Conservation (phyloP, 2,113 vertebrate species). For the Epinephelus lanceolatus region DNA sequence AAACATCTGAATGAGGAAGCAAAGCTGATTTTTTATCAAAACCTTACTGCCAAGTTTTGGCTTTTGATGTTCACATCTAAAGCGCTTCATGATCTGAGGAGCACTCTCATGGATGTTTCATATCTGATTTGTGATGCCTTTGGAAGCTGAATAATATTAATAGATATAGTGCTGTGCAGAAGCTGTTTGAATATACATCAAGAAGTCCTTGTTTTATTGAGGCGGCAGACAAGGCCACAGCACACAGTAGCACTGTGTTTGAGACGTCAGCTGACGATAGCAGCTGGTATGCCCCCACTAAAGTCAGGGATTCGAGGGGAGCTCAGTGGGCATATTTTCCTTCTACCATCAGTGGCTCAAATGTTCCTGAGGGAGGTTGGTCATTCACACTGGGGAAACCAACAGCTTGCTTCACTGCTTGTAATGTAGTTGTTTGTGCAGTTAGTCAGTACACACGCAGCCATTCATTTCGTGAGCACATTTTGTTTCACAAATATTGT, state of each 20-base stretch:
- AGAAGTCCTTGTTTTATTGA: conserved; percentile 37
- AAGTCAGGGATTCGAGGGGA: conserved; percentile 62
- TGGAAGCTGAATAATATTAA: conserved; percentile 41
- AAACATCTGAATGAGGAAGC: not conserved
- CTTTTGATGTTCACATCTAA: conserved; percentile 20
- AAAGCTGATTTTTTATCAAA: conserved; percentile 6
- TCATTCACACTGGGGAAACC: conserved; percentile 33
- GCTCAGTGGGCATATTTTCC: conserved; percentile 77
- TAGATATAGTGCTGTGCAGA: conserved; percentile 17
- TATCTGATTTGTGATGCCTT: conserved; percentile 26
- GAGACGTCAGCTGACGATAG: conserved; percentile 45
- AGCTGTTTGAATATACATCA: conserved; percentile 49
- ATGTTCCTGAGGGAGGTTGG: conserved; percentile 57
- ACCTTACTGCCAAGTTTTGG: conserved; percentile 13
- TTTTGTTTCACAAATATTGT: conserved; percentile 12
- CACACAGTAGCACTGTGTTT: conserved; percentile 40
- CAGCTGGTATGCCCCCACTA: conserved; percentile 60
- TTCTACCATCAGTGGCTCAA: conserved; percentile 77
- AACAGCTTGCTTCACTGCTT: conserved; percentile 32
- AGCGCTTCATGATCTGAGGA: conserved; percentile 13
- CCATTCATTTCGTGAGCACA: conserved; percentile 8
- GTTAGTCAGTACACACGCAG: conserved; percentile 5
- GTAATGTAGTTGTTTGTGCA: not conserved
- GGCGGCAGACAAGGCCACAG: conserved; percentile 31
- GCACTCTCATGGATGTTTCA: conserved; percentile 22